Evolutionary conservation across 2,888 invertebrate genomes (phyloP), one percentile per base, ranked within the genome.

Genomic region (Drosophila merina): DNA sequence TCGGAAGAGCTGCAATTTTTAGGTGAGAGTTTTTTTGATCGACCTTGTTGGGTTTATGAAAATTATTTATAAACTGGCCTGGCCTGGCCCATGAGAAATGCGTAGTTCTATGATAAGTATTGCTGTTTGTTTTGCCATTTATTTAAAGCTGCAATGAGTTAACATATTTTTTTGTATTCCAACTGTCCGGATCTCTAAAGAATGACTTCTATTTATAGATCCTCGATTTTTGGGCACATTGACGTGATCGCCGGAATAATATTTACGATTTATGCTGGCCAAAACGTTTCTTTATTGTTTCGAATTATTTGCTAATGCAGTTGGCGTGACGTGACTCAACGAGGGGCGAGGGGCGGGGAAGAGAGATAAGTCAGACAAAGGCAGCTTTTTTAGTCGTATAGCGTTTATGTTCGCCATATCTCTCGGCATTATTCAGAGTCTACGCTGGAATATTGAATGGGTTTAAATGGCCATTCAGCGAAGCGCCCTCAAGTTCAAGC

Each of bases 341-440:
- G 5, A 20, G 20, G 57, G 1, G 36, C 33, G 5, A 20, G 20
- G 57, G 1, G 36, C 28, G 36, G 20, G 57, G 1, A n/a, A 4
- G 36, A 36, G 30, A n/a, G 62, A 63, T 63, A 63, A 50, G 25
- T 30, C 57, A 7, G 30, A 60, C 47, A 50, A 58, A 62, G 49
- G 26, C 26, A 20, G 20, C 20, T 20, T 20, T 20, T 20, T 20
- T 20, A 20, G 20, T 20, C 20, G 20, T 20, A 20, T 20, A 20
- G 1, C 20, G 20, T 20, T 10, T 28, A 28, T 28, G 28, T 28
- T 6, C 14, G 28, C 1, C 10, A 20, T 9, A 4, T 33, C 31
- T 26, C 42, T 14, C 3, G 30, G 14, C 12, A 26, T 42, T 28
- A 48, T 28, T 26, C 12, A n/a, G 26, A 6, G n/a, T 28, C 30